Evolutionary conservation across 2,888 invertebrate genomes (phyloP).

Genomic region (Acronicta alni): DNA sequence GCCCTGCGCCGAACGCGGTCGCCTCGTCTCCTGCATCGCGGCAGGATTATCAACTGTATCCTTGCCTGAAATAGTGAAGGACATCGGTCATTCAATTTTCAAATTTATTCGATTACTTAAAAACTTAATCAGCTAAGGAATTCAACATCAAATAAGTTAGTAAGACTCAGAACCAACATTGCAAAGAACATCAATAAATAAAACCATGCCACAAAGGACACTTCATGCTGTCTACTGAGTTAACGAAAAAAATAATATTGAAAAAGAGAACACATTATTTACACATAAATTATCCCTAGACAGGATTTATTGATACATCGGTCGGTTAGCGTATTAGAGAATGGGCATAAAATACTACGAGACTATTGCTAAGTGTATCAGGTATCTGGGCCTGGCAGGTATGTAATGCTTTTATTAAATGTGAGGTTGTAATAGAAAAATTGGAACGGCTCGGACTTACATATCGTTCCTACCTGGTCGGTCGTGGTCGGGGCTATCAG

Average conservation of each 20-base stretch:
- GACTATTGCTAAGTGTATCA: conserved; percentile 49
- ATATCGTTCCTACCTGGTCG: conserved; percentile 89
- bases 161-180: conserved; percentile 78
- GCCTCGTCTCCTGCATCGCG: conserved; percentile 80
- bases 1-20: conserved; percentile 80
- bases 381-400: conserved; percentile 35
- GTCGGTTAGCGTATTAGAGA: conserved; percentile 36
- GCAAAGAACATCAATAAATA: conserved; percentile 42
- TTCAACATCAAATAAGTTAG: conserved; percentile 30
- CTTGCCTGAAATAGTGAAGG: conserved; percentile 78
- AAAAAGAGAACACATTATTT: conserved; percentile 30
- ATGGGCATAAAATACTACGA: conserved; percentile 36
- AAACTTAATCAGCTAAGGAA: conserved; percentile 8
- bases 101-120: background rate
- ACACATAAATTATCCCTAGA: conserved; percentile 25
- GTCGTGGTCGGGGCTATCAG: conserved; percentile 82
- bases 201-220: conserved; percentile 61
- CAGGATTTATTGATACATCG: conserved; percentile 29
- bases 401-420: no score
- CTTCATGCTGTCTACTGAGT: conserved; percentile 57
- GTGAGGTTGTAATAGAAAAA: conserved; percentile 74
- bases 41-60: conserved; percentile 88
- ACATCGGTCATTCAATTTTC: conserved; percentile 5
- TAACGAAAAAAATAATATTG: conserved; percentile 23
- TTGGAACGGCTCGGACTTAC: conserved; percentile 88